Evolutionary conservation across 2,113 vertebrate genomes (phyloP).

Genomic region (Thamnophis sirtalis): DNA sequence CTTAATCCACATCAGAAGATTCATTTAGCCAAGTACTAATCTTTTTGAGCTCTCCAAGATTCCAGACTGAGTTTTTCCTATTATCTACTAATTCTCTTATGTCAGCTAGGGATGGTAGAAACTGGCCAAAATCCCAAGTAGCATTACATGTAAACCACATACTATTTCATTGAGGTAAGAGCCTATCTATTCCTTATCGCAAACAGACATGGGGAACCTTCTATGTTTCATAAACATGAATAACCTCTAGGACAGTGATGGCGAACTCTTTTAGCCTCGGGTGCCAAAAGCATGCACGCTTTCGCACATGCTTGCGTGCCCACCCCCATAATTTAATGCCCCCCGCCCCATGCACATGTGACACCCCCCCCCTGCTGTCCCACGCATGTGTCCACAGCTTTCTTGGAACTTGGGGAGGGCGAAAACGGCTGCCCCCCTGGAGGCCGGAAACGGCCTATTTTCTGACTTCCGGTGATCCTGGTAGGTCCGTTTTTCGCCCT

Average conservation of each 20-base stretch:
- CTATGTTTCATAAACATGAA: background rate
- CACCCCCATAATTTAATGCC: too few species aligned
- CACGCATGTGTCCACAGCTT: too few species aligned
- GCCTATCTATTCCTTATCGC: background rate
- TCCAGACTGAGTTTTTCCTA: background rate
- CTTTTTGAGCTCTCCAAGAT: background rate
- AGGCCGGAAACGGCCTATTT: too few species aligned
- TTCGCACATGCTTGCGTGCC: too few species aligned
- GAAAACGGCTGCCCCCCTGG: too few species aligned
- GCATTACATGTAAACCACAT: background rate
- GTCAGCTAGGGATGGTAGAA: background rate
- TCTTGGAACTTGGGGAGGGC: too few species aligned
- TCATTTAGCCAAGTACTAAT: background rate
- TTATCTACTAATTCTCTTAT: background rate
- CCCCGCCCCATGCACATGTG: too few species aligned
- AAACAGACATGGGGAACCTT: rapidly evolving
- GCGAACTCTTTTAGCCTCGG: too few species aligned
- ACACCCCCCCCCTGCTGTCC: too few species aligned
- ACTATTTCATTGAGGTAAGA: background rate
- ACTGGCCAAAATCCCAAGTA: background rate
- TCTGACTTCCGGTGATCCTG: too few species aligned
- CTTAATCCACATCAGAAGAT: background rate
- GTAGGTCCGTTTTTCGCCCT: too few species aligned
- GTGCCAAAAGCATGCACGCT: too few species aligned
- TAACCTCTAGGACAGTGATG: background rate